Conservation (phyloP, 2,888 invertebrate species). For the Harmothoe impar region DNA sequence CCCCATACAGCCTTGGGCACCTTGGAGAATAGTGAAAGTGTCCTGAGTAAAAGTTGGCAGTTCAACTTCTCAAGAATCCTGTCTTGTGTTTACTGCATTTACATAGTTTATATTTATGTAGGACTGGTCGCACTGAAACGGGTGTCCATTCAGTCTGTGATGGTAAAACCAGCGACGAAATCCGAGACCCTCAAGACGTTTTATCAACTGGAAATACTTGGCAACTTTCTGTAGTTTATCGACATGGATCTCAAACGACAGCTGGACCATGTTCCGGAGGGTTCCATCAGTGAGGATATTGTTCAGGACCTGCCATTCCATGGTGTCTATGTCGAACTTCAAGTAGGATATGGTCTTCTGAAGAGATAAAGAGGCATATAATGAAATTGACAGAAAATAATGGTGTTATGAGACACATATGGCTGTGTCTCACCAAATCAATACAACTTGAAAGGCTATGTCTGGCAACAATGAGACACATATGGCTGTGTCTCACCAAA, state of each 20-base stretch:
- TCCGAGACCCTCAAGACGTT: neutral
- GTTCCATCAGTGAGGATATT: neutral
- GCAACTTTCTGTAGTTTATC: neutral
- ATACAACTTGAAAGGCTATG: too few species aligned
- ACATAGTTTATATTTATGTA: conserved; percentile 13
- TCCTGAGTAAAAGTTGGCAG: too few species aligned
- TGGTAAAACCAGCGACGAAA: neutral
- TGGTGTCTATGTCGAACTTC: conserved; percentile 13
- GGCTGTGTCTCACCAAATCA: too few species aligned
- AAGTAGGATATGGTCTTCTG: conserved; percentile 4
- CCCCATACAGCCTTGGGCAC: too few species aligned
- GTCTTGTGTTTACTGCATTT: too few species aligned
- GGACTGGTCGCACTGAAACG: neutral
- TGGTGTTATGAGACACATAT: too few species aligned
- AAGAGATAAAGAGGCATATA: neutral
- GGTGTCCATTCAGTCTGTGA: neutral
- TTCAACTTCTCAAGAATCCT: too few species aligned
- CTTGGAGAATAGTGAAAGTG: too few species aligned
- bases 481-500: too few species aligned
- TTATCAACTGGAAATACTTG: neutral
- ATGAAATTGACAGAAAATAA: too few species aligned
- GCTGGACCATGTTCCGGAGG: neutral
- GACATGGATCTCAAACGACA: neutral
- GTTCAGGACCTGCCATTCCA: neutral
- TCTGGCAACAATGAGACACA: too few species aligned